Conservation (phyloP, 2,797 vertebrate species). For the Lithobates pipiens region DNA sequence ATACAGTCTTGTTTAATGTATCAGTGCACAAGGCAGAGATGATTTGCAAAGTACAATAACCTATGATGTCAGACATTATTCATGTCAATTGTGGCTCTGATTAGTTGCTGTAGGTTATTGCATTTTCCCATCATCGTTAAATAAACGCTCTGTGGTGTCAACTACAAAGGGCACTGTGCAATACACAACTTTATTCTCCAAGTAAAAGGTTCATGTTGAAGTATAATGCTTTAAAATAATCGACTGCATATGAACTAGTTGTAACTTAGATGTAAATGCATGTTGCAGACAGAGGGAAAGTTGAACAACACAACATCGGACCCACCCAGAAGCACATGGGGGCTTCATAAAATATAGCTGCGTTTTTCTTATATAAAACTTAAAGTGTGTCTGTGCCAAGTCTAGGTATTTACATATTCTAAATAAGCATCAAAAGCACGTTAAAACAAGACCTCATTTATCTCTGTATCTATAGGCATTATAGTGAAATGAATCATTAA, state of each 20-base stretch:
- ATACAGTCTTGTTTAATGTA: not conserved
- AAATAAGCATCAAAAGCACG: not conserved
- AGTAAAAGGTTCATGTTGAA: not conserved
- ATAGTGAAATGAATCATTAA: not conserved
- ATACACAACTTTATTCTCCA: not conserved
- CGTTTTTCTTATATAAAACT: not conserved
- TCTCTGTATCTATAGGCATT: not conserved
- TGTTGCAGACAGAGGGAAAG: not conserved
- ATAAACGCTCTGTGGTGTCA: not conserved
- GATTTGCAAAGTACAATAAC: not conserved
- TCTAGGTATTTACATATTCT: not conserved
- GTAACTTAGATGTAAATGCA: not conserved
- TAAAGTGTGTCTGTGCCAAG: not conserved
- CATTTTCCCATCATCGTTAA: not conserved
- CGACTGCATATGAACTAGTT: not conserved
- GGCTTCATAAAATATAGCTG: not conserved
- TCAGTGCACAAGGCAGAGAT: not conserved
- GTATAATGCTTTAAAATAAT: not conserved
- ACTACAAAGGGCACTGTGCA: not conserved
- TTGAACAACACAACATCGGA: no score
- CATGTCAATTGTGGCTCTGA: not conserved
- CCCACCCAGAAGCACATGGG: no score
- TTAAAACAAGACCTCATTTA: not conserved
- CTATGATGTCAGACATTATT: not conserved
- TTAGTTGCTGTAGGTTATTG: not conserved